Conservation (phyloP, 1,140 invertebrate genomes). For the Temnothorax curvispinosus region DNA sequence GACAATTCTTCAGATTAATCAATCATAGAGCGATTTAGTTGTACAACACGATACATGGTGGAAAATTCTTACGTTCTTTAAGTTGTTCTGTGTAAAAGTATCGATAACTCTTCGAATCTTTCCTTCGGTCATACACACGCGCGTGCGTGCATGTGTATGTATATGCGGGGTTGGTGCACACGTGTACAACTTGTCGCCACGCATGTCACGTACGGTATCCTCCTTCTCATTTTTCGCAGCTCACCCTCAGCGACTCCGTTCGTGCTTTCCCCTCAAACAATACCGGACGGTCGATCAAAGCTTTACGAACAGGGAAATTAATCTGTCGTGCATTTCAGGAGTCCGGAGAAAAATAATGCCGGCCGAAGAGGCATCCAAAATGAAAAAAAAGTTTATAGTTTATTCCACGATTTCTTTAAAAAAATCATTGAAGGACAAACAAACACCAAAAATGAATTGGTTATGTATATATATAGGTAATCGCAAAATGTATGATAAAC, state of each 20-base stretch:
- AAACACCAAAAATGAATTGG: neutral
- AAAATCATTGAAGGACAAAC: neutral
- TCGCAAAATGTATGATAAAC: neutral
- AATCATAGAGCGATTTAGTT: neutral
- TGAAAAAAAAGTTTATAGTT: neutral
- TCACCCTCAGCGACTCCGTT: constrained; percentile 21
- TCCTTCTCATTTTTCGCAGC: constrained; percentile 47
- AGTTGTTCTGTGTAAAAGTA: neutral
- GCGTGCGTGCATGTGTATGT: neutral
- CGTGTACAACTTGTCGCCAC: constrained; percentile 44
- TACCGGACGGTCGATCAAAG: constrained; percentile 27
- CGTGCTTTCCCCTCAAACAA: constrained; percentile 30
- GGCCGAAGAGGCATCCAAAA: neutral
- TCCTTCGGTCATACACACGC: neutral
- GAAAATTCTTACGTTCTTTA: constrained; percentile 16
- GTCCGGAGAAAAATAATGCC: neutral
- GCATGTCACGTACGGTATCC: constrained; percentile 51
- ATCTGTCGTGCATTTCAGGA: constrained; percentile 26
- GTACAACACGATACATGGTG: neutral
- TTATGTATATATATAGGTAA: neutral
- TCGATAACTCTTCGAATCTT: constrained; percentile 46
- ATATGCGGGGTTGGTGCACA: neutral
- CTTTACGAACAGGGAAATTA: constrained; percentile 20
- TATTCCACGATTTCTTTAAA: neutral
- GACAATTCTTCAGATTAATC: neutral